Conservation (phyloP, 2,888 invertebrate genomes). For the Limnephilus marmoratus region DNA sequence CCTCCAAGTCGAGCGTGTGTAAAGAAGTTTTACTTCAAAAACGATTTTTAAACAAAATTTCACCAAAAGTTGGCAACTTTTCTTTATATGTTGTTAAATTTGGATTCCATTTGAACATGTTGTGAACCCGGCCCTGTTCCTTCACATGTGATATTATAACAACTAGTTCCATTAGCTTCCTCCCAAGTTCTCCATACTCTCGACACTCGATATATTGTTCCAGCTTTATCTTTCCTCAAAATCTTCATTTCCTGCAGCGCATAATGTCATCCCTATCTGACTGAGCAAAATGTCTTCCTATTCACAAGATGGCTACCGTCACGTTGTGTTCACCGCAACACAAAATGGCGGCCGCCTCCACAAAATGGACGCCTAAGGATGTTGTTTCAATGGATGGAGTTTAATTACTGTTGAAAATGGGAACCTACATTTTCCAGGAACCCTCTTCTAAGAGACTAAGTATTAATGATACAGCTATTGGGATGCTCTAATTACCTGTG, state of each 20-base stretch:
- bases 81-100: not conserved
- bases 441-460: not conserved
- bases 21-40: too few species aligned
- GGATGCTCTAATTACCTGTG: not conserved
- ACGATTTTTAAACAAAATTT: too few species aligned
- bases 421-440: not conserved
- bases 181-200: not conserved
- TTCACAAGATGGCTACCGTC: constrained; percentile 32
- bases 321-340: not conserved
- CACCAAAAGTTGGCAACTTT: too few species aligned
- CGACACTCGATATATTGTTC: constrained; percentile 4
- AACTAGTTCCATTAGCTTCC: not conserved
- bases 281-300: constrained; percentile 15
- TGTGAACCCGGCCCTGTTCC: not conserved
- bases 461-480: not conserved
- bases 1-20: too few species aligned
- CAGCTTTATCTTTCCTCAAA: constrained; percentile 7
- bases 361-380: constrained; percentile 2
- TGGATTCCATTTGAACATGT: not conserved
- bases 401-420: not conserved
- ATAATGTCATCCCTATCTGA: constrained; percentile 29
- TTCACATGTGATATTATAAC: not conserved
- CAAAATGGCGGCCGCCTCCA: constrained; percentile 13
- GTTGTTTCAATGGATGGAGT: not conserved
- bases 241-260: constrained; percentile 22